These are phyloP conservation scores for Portevinia maculata DNA, from an alignment of 2,888 invertebrate genomes.

Conservation along the genomic window DNA sequence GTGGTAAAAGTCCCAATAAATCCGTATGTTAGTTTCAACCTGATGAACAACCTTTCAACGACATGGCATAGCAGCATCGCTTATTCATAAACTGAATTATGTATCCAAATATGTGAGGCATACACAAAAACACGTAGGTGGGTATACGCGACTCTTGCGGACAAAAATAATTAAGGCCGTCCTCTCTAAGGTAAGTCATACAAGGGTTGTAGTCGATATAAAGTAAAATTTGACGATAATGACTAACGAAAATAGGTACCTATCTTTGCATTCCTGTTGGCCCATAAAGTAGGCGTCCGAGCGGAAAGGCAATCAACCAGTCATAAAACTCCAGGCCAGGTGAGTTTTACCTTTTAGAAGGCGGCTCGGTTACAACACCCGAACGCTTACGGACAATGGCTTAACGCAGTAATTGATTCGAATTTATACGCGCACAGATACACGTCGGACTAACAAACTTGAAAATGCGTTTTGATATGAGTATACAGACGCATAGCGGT, in stretches of 20 bases:
- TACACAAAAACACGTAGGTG: background rate
- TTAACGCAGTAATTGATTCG: slow-evolving; percentile 63
- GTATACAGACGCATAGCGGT: background rate
- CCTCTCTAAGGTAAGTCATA: slow-evolving; percentile 55
- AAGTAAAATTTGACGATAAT: slow-evolving; percentile 44
- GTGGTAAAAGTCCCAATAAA: slow-evolving; percentile 48
- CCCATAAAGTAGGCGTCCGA: slow-evolving; percentile 41
- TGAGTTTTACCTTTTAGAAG: slow-evolving; percentile 42
- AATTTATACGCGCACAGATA: too few relatives aligned
- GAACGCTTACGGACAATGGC: slow-evolving; percentile 34
- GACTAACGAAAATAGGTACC: slow-evolving; percentile 5
- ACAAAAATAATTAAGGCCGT: slow-evolving; percentile 42
- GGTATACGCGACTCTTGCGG: slow-evolving; percentile 34
- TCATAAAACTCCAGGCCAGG: slow-evolving; percentile 33
- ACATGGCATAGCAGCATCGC: slow-evolving; percentile 23
- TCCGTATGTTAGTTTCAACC: slow-evolving; percentile 60
- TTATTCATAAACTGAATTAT: too few relatives aligned
- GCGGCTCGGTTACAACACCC: slow-evolving; percentile 38
- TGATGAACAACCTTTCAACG: slow-evolving; percentile 58
- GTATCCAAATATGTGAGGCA: too few relatives aligned
- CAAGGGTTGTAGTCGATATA: slow-evolving; percentile 56
- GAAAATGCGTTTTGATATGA: slow-evolving; percentile 25
- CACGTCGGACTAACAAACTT: slow-evolving; percentile 32
- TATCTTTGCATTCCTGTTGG: slow-evolving; percentile 34
- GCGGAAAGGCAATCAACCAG: slow-evolving; percentile 29